phyloP scores from a whole-genome alignment of 2,888 invertebrate species.

The Stegophylla sp. region DNA sequence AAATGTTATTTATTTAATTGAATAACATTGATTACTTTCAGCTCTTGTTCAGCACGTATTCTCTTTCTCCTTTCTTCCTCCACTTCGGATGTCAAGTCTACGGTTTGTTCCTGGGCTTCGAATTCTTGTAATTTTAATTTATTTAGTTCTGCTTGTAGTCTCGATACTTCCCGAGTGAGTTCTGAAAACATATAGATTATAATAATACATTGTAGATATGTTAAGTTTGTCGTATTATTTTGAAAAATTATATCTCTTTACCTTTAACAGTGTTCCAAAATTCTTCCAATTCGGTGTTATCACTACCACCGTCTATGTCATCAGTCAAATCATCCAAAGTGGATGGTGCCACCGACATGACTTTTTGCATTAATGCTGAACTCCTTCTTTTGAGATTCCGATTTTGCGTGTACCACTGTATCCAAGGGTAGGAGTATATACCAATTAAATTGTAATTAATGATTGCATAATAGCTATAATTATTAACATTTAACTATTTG shows the following conservation, averaged over 20 bases:
- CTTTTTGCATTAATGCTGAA: conserved; percentile 71
- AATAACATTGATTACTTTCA: conserved; percentile 64
- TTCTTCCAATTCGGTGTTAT: conserved; percentile 73
- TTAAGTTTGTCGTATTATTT: neutral
- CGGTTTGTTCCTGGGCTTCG: conserved; percentile 73
- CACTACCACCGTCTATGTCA: conserved; percentile 67
- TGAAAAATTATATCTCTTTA: conserved; percentile 60
- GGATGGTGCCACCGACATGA: conserved; percentile 68
- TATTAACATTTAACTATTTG: conserved; percentile 34
- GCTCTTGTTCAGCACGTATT: conserved; percentile 65
- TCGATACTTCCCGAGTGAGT: conserved; percentile 72
- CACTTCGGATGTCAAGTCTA: conserved; percentile 67
- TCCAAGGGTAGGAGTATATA: neutral
- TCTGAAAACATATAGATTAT: conserved; percentile 6
- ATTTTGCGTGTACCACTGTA: conserved; percentile 79
- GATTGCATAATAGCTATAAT: neutral
- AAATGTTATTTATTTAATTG: too few species aligned
- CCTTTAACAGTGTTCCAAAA: conserved; percentile 72
- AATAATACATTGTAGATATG: neutral
- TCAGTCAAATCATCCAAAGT: conserved; percentile 66
- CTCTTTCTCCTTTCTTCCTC: conserved; percentile 67
- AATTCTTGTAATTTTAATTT: conserved; percentile 74
- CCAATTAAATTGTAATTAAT: conserved; percentile 11
- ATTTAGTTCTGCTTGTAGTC: conserved; percentile 73
- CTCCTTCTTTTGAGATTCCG: conserved; percentile 75